Evolutionary conservation across 2,113 vertebrate species (phyloP), one percentile per base, ranked within the genome.

Genomic region (Smithornis capensis): DNA sequence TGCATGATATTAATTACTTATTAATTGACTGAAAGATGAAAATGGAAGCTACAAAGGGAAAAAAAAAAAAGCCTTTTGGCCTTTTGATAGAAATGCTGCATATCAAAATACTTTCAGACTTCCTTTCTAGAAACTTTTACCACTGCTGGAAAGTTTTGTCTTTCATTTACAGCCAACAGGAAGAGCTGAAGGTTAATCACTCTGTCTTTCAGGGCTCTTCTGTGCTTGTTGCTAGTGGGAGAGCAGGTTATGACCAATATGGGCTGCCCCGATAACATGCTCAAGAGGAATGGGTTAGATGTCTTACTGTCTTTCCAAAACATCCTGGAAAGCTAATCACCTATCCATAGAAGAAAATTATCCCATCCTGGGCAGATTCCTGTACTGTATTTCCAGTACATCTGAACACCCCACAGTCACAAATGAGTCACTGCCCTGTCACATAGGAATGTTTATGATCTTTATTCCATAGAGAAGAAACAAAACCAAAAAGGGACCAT

Each of bases 1-100:
- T 82, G 89, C 65, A 82, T 83, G 75, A 84, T 91, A 93, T 96
- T 93, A 92, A 90, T 92, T 94, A 62, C 45, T 89, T 96, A 93
- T 94, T 95, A 97, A 96, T 94, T 94, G 90, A 93, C 82, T 96
- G 27, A 28, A 73, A 90, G 74, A 93, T 88, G 38, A 83, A 96
- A 94, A 76, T 7, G 7, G 71, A 95, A 87, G 15, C n/a, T 47
- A 57, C 19, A 21, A 47, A 22, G 50, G 27, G 1, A 52, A 42
- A 83, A 77, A 69, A 40, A 18, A 38, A 6, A 0, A 27, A 19
- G 60, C 27, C 19, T 40, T 40, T 63, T 10, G 28, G 2, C 5
- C 67, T 90, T 86, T 69, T 81, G 84, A 55, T 59, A 76, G 69
- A 85, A 92, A 88, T n/a, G 18, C n/a, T 71, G 49, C 31, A 63